Evolutionary conservation across 2,113 vertebrate species (phyloP).

Genomic region (Asarcornis scutulata): DNA sequence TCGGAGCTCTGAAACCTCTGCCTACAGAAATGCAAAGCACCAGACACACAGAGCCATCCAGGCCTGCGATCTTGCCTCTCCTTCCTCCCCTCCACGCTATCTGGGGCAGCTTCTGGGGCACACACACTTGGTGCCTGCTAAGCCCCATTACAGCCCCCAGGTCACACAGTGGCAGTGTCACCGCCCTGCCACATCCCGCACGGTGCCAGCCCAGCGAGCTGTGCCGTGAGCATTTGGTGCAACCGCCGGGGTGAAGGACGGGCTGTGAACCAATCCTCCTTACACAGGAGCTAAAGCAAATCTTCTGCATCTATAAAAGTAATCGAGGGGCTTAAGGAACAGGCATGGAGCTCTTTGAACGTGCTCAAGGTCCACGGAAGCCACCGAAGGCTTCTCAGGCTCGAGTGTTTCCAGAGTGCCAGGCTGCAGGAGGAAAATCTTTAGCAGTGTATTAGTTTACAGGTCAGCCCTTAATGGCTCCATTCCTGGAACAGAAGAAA

Average conservation of each 20-base stretch:
- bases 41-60: background rate
- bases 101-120: background rate
- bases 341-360: background rate
- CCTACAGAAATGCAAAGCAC: background rate
- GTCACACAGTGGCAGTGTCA: background rate
- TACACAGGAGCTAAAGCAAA: background rate
- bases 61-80: background rate
- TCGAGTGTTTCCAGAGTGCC: background rate
- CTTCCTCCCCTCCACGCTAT: background rate
- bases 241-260: background rate
- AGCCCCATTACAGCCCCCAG: background rate
- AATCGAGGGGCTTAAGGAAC: background rate
- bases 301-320: background rate
- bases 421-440: background rate
- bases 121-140: rapidly evolving
- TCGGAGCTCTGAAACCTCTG: background rate
- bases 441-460: conserved; percentile 27
- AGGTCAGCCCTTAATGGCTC: conserved; percentile 27
- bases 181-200: rapidly evolving
- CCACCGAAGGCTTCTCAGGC: background rate
- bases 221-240: rapidly evolving
- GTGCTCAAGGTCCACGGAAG: rapidly evolving
- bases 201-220: background rate
- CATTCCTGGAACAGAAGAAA: conserved; percentile 16
- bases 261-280: background rate